Base-by-base conservation (phyloP, 2,797 vertebrate species). In the Leptatherina wallacei region DNA sequence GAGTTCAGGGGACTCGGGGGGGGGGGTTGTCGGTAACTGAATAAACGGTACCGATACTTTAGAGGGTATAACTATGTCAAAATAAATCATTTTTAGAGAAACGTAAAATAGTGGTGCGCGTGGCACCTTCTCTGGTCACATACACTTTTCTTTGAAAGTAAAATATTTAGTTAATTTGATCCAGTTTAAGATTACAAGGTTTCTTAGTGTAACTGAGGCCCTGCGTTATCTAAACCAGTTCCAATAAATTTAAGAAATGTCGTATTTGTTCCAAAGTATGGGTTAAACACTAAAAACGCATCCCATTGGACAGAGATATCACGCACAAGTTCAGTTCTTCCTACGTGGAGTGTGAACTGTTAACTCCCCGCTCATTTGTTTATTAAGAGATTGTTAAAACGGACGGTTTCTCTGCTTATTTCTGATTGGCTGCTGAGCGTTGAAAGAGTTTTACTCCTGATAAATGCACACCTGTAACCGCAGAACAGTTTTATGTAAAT, bases 1-100 rank as follows among this genome's bases (percentile, higher is more conserved):
- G 73, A 59, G 78, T 74, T 85, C 68, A 82, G 35, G 47, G 69
- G 51, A 71, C 68, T 63, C 68, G 27, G 63, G 81, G 6, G 73
- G 81, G n/a, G n/a, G n/a, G n/a, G 47, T 65, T 82, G 57, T 65
- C 70, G 56, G 64, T 81, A 80, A 87, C 63, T 73, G 65, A 87
- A 85, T 84, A 60, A 82, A 88, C 69, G 78, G 80, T 84, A 79
- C 24, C 22, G 55, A 71, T 29, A 76, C 83, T 86, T 85, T 72
- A 85, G n/a, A 73, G 69, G 27, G 57, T 70, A 49, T 5, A 10
- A 55, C 61, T 64, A 65, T 57, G 69, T 33, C 22, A 33, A 56
- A 64, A 61, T 81, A 81, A 83, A 32, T 87, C 68, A 72, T 74
- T 32, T 42, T 16, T 18, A 16, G 20, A 18, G 30, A 12, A 27